phyloP scores from a whole-genome alignment of 2,888 invertebrate genomes.

The Hirtodrosophila confusa region DNA sequence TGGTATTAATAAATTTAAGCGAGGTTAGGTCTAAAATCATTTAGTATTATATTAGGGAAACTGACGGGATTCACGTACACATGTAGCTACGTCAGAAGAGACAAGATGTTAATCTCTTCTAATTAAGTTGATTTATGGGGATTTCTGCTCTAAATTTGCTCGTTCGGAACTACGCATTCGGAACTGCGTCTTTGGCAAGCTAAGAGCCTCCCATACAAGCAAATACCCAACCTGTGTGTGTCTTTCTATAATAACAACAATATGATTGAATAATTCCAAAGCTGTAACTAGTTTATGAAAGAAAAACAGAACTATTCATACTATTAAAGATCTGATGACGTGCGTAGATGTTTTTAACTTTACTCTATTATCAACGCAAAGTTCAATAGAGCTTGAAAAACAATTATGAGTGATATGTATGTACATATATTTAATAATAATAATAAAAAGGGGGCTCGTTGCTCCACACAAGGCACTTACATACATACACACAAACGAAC shows the following conservation, averaged over 20 bases:
- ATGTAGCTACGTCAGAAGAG: constrained; percentile 16
- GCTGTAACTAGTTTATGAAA: constrained; percentile 1
- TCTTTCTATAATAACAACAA: constrained; percentile 6
- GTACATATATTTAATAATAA: constrained; percentile 20
- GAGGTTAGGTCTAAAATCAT: constrained; percentile 11
- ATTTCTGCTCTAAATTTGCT: constrained; percentile 19
- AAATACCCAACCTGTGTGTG: no score
- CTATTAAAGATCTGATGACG: constrained; percentile 54
- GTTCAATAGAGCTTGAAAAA: constrained; percentile 69
- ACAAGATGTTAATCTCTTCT: constrained; percentile 14
- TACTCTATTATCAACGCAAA: constrained; percentile 58
- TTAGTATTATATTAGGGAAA: background rate
- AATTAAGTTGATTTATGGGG: constrained; percentile 39
- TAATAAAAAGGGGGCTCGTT: constrained; percentile 55
- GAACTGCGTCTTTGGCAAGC: constrained; percentile 26
- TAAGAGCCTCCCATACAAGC: constrained; percentile 5
- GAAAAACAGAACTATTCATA: constrained; percentile 26
- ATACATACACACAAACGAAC: constrained; percentile 22
- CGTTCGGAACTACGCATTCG: constrained; percentile 23
- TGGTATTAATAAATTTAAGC: constrained; percentile 22
- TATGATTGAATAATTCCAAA: constrained; percentile 20
- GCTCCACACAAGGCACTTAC: constrained; percentile 32
- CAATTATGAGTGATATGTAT: constrained; percentile 54
- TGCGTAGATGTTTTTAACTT: constrained; percentile 58
- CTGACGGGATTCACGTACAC: constrained; percentile 28